Evolutionary conservation across 2,113 vertebrate species (phyloP).

Genomic region (Petrocephalus zakoni): DNA sequence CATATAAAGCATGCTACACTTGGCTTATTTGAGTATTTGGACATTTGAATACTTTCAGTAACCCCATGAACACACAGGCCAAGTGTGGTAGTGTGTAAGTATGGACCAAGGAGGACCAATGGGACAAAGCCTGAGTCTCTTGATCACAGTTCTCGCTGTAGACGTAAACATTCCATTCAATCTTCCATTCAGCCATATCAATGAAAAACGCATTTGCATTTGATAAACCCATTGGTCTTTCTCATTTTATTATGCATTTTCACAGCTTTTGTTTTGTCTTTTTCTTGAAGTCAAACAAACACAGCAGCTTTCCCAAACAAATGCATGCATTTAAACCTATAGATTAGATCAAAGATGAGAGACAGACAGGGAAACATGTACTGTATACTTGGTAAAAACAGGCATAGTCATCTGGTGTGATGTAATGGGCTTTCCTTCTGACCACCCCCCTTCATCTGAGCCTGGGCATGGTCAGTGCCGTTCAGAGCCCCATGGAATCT

Average conservation of each 20-base stretch:
- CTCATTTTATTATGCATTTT: not conserved
- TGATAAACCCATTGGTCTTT: not conserved
- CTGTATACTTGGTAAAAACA: not conserved
- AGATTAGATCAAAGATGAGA: not conserved
- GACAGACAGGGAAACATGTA: not conserved
- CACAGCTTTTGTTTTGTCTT: not conserved
- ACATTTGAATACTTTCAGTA: too few relatives aligned
- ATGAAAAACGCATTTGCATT: not conserved
- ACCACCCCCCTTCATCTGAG: constrained; percentile 24
- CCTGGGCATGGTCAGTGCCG: not conserved
- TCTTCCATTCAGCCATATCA: not conserved
- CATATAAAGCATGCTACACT: too few relatives aligned
- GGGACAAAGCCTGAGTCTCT: too few relatives aligned
- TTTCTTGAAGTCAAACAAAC: not conserved
- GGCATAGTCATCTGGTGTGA: not conserved
- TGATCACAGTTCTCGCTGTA: too few relatives aligned
- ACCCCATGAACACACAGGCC: too few relatives aligned
- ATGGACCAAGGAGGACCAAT: too few relatives aligned
- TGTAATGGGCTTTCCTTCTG: not conserved
- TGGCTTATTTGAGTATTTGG: too few relatives aligned
- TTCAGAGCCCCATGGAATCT: not conserved
- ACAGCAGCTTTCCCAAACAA: not conserved
- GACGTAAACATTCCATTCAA: not conserved
- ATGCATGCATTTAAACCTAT: not conserved
- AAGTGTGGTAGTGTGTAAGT: too few relatives aligned